phyloP scores from a whole-genome alignment of 2,113 vertebrate genomes.

The Vimba vimba region DNA sequence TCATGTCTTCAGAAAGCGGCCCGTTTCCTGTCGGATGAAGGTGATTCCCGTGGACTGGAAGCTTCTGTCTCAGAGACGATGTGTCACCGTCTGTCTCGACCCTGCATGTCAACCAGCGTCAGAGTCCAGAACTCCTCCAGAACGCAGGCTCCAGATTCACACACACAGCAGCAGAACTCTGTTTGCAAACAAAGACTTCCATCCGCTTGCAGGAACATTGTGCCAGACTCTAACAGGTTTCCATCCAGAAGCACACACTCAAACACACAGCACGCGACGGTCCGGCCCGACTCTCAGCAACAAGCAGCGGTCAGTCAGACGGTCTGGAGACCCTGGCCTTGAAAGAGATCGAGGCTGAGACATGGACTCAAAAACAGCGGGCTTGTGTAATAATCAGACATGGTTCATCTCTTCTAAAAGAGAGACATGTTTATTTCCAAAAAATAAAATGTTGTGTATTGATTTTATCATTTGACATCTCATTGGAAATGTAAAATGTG shows the following conservation, averaged over 20 bases:
- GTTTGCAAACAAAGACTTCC: slow-evolving; percentile 1
- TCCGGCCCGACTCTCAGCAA: background rate
- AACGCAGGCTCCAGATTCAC: background rate
- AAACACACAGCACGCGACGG: background rate
- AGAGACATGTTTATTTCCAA: background rate
- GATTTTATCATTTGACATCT: slow-evolving; percentile 4
- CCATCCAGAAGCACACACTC: background rate
- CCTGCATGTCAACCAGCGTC: background rate
- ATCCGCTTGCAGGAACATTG: background rate
- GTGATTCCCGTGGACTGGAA: slow-evolving; percentile 56
- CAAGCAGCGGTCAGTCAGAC: background rate
- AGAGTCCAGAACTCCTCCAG: background rate
- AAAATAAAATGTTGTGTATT: background rate
- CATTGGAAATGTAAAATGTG: slow-evolving; percentile 29
- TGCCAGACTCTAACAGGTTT: background rate
- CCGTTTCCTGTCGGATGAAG: slow-evolving; percentile 65
- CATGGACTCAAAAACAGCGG: slow-evolving; percentile 18
- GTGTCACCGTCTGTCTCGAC: slow-evolving; percentile 8
- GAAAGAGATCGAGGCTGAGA: slow-evolving; percentile 20
- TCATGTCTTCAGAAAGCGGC: slow-evolving; percentile 67
- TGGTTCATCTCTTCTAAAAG: background rate
- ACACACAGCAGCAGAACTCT: background rate
- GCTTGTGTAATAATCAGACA: slow-evolving; percentile 47
- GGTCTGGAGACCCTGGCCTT: slow-evolving; percentile 59
- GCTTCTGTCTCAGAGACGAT: slow-evolving; percentile 39